Evolutionary conservation across 1,140 invertebrate species (phyloP), one percentile per base, ranked within the genome.

Genomic region (Dendrolimus punctatus): DNA sequence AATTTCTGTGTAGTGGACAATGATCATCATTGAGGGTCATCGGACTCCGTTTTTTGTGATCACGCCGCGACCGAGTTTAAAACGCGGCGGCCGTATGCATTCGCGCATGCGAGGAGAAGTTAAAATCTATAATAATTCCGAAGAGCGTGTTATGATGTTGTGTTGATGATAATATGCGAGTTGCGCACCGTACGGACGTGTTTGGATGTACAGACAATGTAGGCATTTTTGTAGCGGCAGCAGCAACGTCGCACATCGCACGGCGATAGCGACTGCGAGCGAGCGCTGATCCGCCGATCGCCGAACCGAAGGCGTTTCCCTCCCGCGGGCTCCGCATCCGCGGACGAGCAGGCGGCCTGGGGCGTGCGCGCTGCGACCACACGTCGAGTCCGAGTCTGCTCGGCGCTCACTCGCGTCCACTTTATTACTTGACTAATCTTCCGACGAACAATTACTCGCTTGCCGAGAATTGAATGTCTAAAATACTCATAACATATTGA

Each of bases 41-140:
- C 71, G 71, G 67, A 76, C 72, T 76, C 52, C 53, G 67, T 76
- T 80, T 81, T 79, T 79, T 80, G 71, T 65, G 66, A 80, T 83
- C 77, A 81, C 70, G 76, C 71, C 68, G 77, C 73, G 72, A 73
- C 70, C 75, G 71, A 76, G 80, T 86, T 86, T 82, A 73, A 84
- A 87, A 85, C 76, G 82, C 80, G 81, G 83, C 83, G 79, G 83
- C 73, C 79, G 77, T 85, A 83, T 78, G 76, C 72, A 86, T 79
- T 80, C 76, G 82, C 85, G 80, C 85, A 86, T 86, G 85, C 83
- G 81, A 84, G 82, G 63, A 79, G 76, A 74, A 80, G 82, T 87
- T 81, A 85, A 86, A 85, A 85, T 84, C 79, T 85, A 86, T 80
- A 83, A 83, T 85, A 83, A 70, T 81, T 82, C 64, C 66, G 72